These are phyloP conservation scores for Brachionus rotundiformis DNA, from an alignment of 1,140 invertebrate species.

Conservation along the genomic window DNA sequence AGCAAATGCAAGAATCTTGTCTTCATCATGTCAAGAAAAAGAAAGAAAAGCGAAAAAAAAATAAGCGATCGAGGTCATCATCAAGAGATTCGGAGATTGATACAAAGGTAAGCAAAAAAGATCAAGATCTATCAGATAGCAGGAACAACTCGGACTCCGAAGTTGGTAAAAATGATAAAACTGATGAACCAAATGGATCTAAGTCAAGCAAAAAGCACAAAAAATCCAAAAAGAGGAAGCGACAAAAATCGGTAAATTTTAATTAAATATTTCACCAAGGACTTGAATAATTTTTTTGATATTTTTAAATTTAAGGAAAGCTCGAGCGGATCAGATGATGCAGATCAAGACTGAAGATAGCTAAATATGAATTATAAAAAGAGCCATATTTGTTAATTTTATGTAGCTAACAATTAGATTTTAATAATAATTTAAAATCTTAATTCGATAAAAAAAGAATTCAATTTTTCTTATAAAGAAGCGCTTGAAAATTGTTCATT, in stretches of 20 bases:
- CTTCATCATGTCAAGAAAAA: conserved; percentile 50
- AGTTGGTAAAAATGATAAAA: not conserved
- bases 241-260: conserved; percentile 34
- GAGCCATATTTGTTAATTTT: too few species aligned
- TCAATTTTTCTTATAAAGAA: not conserved
- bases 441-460: not conserved
- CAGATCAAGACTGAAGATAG: conserved; percentile 39
- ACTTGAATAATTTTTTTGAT: not conserved
- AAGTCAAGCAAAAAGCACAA: conserved; percentile 45
- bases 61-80: conserved; percentile 22
- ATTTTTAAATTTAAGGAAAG: conserved; percentile 5
- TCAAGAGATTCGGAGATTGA: not conserved
- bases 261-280: not conserved
- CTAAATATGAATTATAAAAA: too few species aligned
- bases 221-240: conserved; percentile 48
- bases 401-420: too few species aligned
- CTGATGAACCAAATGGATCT: not conserved
- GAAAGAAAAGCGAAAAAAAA: conserved; percentile 49
- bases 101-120: not conserved
- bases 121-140: not conserved
- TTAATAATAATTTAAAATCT: too few species aligned
- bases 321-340: conserved; percentile 33
- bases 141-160: not conserved
- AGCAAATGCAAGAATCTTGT: conserved; percentile 22
- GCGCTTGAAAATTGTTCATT: not conserved